These are phyloP conservation scores for Zygogramma bicolorata DNA, from an alignment of 2,888 invertebrate genomes.

Conservation along the genomic window DNA sequence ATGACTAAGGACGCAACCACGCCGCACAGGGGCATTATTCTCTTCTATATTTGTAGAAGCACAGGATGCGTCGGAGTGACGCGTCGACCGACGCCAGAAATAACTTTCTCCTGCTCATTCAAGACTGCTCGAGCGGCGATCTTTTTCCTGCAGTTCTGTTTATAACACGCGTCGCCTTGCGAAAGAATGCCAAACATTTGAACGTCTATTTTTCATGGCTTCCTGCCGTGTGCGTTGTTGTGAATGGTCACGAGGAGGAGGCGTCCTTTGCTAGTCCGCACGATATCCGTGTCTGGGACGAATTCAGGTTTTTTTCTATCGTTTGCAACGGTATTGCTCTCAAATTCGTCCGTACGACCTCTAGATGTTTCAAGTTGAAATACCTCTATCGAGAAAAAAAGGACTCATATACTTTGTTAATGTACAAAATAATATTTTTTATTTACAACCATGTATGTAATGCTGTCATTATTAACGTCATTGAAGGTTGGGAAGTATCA, in stretches of 20 bases:
- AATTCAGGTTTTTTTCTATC: too few species aligned
- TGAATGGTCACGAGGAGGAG: conserved; percentile 1
- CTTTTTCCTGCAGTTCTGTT: conserved; percentile 13
- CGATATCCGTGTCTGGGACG: too few species aligned
- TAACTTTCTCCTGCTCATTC: conserved; percentile 46
- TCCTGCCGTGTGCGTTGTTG: neutral
- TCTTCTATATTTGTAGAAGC: conserved; percentile 33
- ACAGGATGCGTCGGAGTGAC: conserved; percentile 35
- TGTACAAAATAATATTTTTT: too few species aligned
- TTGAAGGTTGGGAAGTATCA: too few species aligned
- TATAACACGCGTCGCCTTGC: conserved; percentile 13
- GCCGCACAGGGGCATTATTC: neutral
- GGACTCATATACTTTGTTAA: too few species aligned
- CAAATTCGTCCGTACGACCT: too few species aligned
- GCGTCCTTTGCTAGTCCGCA: too few species aligned
- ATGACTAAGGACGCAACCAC: neutral
- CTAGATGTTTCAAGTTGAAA: too few species aligned
- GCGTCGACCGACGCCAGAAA: conserved; percentile 27
- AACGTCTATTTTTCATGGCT: conserved; percentile 11
- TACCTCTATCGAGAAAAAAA: too few species aligned
- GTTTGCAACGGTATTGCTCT: too few species aligned
- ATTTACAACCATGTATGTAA: too few species aligned
- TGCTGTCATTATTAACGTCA: too few species aligned
- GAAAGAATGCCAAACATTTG: conserved; percentile 22
- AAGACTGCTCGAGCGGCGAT: conserved; percentile 2